Evolutionary conservation across 1,140 invertebrate species (phyloP), one percentile per base, ranked within the genome.

Genomic region (Saccostrea glomerata): DNA sequence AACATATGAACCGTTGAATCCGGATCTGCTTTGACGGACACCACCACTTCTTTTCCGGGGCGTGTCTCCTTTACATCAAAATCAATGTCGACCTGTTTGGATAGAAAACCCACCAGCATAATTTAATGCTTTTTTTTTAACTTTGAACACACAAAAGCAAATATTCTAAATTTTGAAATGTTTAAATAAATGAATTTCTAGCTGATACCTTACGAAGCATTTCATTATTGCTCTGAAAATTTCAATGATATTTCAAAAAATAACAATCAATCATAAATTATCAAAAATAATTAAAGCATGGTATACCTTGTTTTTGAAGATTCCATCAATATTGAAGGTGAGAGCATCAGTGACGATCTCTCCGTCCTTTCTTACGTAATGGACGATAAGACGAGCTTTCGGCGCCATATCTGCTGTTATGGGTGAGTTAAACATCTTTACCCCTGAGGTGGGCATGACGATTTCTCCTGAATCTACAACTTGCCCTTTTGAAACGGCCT

Each of bases 381-480:
- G 99, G 15, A 98, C 97, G n/a, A 99, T 96, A 23, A 98, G 96
- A 0, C 98, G 98, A 0, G 98, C 97, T 73, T 97, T 97, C 0
- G 98, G 98, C 11, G 98, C 98, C 98, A 99, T 98, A 95, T 98
- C 97, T 0, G 98, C 96, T 55, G 97, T 97, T 11, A 99, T 94
- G 0, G 97, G 96, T 63, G 98, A 96, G 0, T 97, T 96, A 95
- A 98, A 98, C 2, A 97, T 98, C 91, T 96, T 96, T 5, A 55
- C 40, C n/a, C 40, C 20, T 47, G 40, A 54, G 0, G 82, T 3
- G 3, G 12, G 58, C 82, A 89, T 89, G 1, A 58, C n/a, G 0
- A 93, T 86, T 6, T 25, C 90, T 9, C 93, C 93, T 20, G 91
- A 86, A 15, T 84, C 23, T 23, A 92, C 90, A 11, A 94, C 91